Percentiles rank a stretch among this genome's conserved stretches.
Conservation (phyloP, 2,888 invertebrate genomes). For the Ctenicera cuprea region DNA sequence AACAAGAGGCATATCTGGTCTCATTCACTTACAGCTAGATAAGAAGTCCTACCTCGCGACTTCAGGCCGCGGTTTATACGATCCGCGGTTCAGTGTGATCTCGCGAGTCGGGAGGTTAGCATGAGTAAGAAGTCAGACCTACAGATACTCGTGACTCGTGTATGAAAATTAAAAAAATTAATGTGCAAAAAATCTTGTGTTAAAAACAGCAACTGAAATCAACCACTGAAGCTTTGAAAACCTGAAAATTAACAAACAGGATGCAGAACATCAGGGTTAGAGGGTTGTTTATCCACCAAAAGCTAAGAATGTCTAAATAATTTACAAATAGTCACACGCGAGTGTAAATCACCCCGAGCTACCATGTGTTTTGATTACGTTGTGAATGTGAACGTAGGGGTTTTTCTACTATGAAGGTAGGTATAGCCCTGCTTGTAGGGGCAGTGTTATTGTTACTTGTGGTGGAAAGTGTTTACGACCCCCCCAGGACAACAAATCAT, state of each 20-base stretch:
- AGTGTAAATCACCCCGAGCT: constrained; percentile 23
- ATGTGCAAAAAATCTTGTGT: not conserved
- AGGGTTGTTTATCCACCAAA: not conserved
- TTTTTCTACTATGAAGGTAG: constrained; percentile 44
- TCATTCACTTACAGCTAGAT: constrained; percentile 51
- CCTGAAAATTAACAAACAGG: not conserved
- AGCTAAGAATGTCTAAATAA: not conserved
- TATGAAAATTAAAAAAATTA: not conserved
- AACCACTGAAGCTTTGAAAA: too few species aligned
- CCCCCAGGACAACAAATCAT: constrained; percentile 34
- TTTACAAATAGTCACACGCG: constrained; percentile 15
- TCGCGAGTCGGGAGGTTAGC: constrained; percentile 48
- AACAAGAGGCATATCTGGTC: constrained; percentile 48
- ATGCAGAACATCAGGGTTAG: not conserved
- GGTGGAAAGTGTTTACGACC: constrained; percentile 42
- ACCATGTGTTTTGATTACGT: constrained; percentile 41
- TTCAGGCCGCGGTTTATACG: constrained; percentile 47
- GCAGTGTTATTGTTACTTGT: constrained; percentile 42
- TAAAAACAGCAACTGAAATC: not conserved
- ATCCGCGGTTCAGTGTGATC: constrained; percentile 52
- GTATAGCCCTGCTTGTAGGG: constrained; percentile 43
- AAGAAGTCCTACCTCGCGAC: constrained; percentile 53
- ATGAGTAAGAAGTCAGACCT: constrained; percentile 34
- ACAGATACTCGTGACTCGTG: constrained; percentile 19
- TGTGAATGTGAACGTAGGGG: constrained; percentile 28